These are phyloP conservation scores for Metellina segmentata DNA, from an alignment of 2,888 invertebrate genomes.

Conservation along the genomic window DNA sequence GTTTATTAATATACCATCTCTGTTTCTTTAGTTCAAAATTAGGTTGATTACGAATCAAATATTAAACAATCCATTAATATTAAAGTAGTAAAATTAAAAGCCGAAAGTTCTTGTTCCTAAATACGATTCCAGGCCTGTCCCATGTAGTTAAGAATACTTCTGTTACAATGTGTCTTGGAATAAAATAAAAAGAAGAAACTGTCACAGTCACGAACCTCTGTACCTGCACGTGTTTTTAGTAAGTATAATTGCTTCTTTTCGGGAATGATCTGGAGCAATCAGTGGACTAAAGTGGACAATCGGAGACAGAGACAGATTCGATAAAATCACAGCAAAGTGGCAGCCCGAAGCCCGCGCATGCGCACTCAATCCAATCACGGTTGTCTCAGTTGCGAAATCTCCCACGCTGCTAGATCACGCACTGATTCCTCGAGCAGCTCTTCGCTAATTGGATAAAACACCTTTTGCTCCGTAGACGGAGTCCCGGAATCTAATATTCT, in stretches of 20 bases:
- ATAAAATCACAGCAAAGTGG: conserved; percentile 20
- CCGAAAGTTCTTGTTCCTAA: too few species aligned
- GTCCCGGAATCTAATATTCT: conserved; percentile 66
- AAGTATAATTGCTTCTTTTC: background rate
- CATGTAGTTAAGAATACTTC: too few species aligned
- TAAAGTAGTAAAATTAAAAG: too few species aligned
- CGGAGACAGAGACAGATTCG: conserved; percentile 39
- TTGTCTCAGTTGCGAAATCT: conserved; percentile 32
- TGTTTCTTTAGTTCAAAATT: too few species aligned
- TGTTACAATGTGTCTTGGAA: too few species aligned
- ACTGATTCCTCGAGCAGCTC: conserved; percentile 41
- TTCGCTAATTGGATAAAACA: conserved; percentile 71
- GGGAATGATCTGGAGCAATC: background rate
- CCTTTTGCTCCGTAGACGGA: conserved; percentile 47
- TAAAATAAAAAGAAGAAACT: background rate
- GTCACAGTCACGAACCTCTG: background rate
- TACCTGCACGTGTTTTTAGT: background rate
- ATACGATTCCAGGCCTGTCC: too few species aligned
- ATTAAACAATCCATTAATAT: too few species aligned
- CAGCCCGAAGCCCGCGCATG: conserved; percentile 8
- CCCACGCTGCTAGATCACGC: conserved; percentile 42
- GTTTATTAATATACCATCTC: too few species aligned
- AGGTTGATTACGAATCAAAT: too few species aligned
- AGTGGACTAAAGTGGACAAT: conserved; percentile 15
- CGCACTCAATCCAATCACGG: conserved; percentile 47